Evolutionary conservation across 2,797 vertebrate genomes (phyloP).

Genomic region (Anabacerthia variegaticeps): DNA sequence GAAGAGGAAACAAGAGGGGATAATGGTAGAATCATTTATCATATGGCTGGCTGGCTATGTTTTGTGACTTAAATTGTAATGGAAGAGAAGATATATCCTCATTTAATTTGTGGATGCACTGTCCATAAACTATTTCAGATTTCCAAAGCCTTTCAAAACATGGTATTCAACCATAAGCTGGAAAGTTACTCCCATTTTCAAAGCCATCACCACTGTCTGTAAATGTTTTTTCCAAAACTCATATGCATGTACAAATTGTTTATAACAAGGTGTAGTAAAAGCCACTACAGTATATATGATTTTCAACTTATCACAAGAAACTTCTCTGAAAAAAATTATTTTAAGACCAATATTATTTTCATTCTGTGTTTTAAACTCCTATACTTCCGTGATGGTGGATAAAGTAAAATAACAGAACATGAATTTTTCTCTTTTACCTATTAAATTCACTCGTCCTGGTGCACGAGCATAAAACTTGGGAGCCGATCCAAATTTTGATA

Average conservation of each 20-base stretch:
- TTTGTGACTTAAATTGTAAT: background rate
- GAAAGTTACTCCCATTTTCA: background rate
- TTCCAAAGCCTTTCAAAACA: background rate
- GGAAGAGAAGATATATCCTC: background rate
- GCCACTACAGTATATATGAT: background rate
- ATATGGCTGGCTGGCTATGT: background rate
- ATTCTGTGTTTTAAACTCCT: background rate
- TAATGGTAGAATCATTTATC: background rate
- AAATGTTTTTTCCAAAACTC: background rate
- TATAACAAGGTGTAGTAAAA: background rate
- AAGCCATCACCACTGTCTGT: background rate
- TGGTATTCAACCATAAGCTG: background rate
- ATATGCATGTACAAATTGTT: background rate
- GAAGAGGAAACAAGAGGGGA: background rate
- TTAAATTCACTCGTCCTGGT: conserved; percentile 95
- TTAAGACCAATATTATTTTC: background rate
- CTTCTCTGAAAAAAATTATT: background rate
- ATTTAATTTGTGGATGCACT: background rate
- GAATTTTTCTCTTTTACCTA: conserved; percentile 82
- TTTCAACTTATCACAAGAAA: background rate
- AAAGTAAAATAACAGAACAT: background rate
- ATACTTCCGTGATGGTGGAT: background rate
- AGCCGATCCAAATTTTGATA: conserved; percentile 84
- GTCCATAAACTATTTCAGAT: background rate
- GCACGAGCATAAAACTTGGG: conserved; percentile 92